A percentile compares a stretch with the other conserved stretches of the same genome.
Conservation (phyloP, 2,888 invertebrate genomes). For the Resseliella maxima region DNA sequence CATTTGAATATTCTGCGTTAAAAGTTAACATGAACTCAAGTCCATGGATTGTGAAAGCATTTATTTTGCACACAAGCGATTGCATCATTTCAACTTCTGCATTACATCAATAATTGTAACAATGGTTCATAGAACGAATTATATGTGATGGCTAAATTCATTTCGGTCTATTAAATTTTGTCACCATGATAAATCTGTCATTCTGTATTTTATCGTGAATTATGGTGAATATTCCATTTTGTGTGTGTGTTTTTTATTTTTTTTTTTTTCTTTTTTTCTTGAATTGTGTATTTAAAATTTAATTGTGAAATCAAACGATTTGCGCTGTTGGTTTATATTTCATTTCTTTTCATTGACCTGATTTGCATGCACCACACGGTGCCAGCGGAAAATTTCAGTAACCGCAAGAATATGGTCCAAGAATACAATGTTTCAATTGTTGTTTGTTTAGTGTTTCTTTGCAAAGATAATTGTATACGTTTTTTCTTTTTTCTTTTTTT, state of each 20-base stretch:
- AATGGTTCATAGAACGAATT: neutral
- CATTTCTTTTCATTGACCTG: conserved; percentile 9
- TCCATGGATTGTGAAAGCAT: neutral
- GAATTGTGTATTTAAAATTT: neutral
- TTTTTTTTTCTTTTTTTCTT: neutral
- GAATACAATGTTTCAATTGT: too few relatives aligned
- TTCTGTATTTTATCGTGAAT: neutral
- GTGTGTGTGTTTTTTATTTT: neutral
- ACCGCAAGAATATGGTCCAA: too few relatives aligned
- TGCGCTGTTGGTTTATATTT: neutral
- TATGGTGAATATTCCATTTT: neutral
- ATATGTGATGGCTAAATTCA: conserved; percentile 2
- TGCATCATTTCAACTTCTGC: neutral
- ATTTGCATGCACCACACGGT: neutral
- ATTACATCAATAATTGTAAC: neutral
- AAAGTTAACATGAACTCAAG: too few relatives aligned
- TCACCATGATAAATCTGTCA: neutral
- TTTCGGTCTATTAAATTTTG: conserved; percentile 11
- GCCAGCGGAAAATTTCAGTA: neutral
- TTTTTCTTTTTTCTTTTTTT: too few relatives aligned
- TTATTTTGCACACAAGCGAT: neutral
- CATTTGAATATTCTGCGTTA: too few relatives aligned
- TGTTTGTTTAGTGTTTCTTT: too few relatives aligned
- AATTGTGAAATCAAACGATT: neutral
- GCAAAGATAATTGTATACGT: too few relatives aligned